phyloP scores from a whole-genome alignment of 35 echinoderm and acorn worm species.

The Strongylocentrotus purpuratus region DNA sequence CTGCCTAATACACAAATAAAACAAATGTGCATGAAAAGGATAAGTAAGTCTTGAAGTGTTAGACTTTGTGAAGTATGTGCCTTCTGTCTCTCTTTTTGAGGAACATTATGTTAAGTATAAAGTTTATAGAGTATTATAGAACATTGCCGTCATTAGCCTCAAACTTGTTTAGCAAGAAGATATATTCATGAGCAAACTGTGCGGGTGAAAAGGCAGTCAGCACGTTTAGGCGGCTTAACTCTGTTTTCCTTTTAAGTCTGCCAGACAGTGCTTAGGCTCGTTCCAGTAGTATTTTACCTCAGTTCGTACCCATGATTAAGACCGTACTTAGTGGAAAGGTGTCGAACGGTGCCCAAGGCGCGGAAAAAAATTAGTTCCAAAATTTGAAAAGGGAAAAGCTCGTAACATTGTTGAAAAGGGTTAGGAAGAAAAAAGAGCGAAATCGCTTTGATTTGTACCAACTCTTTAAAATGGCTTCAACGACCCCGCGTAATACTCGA shows the following conservation, averaged over 20 bases:
- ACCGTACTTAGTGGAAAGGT: background rate
- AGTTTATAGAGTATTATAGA: background rate
- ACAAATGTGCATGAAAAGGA: no score
- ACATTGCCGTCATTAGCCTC: background rate
- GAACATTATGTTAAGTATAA: background rate
- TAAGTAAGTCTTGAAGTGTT: no score
- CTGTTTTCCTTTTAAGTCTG: background rate
- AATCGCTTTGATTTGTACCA: constrained; percentile 9
- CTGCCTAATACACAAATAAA: no score
- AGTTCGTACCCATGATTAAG: background rate
- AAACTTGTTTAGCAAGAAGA: background rate
- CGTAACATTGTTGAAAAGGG: background rate
- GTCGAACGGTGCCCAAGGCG: background rate
- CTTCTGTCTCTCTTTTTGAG: background rate
- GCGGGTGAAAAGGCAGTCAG: background rate
- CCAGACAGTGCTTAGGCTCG: constrained; percentile 7
- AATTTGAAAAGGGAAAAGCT: constrained; percentile 4
- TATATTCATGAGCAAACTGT: background rate
- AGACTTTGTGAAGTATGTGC: no score
- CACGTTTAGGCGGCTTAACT: constrained; percentile 8
- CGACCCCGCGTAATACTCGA: background rate
- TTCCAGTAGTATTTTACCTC: background rate
- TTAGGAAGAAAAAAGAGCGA: background rate
- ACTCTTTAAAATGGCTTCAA: background rate
- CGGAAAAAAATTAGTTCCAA: constrained; percentile 5